Evolutionary conservation across 2,888 invertebrate genomes (phyloP), one percentile per base, ranked within the genome.

Genomic region (Seira sanloemensis): DNA sequence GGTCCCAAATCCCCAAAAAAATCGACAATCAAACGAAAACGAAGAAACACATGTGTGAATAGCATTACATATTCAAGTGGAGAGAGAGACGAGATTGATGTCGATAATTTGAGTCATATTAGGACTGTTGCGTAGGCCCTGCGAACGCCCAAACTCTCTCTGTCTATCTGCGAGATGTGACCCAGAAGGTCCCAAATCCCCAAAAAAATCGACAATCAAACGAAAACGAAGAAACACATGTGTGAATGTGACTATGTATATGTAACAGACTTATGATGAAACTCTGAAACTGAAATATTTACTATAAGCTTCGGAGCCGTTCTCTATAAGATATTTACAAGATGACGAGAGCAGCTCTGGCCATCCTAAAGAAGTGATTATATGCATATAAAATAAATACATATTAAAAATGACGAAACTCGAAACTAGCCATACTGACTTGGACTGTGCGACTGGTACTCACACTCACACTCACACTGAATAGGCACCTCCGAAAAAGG

Each of bases 401-500:
- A 12, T n/a, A 7, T 12, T 7, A 4, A 58, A 58, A 4, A 58
- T 7, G 23, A 66, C 67, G 25, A 67, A 24, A 67, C 24, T 9
- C 24, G 16, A 26, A 18, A 67, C 9, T 78, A 78, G n/a, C n/a
- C 72, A 72, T 66, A 78, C 72, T 50, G 65, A 78, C 76, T 83
- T 83, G 83, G 78, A n/a, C n/a, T n/a, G n/a, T n/a, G 78, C 78
- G 83, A 83, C 83, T 83, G 78, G 83, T 83, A 83, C 83, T 83
- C 83, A n/a, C n/a, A n/a, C n/a, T n/a, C n/a, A n/a, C n/a, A n/a
- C n/a, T n/a, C n/a, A n/a, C n/a, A n/a, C n/a, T n/a, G n/a, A 83
- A 83, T 83, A 83, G 83, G 83, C 83, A 83, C 78, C 73, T 50
- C 88, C 89, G 89, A 89, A 89, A 88, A 89, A 89, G 89, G 89